Percentiles rank a stretch among this genome's conserved stretches.
Evolutionary conservation across 2,888 invertebrate species (phyloP).

Genomic region (Tridacna crocea): DNA sequence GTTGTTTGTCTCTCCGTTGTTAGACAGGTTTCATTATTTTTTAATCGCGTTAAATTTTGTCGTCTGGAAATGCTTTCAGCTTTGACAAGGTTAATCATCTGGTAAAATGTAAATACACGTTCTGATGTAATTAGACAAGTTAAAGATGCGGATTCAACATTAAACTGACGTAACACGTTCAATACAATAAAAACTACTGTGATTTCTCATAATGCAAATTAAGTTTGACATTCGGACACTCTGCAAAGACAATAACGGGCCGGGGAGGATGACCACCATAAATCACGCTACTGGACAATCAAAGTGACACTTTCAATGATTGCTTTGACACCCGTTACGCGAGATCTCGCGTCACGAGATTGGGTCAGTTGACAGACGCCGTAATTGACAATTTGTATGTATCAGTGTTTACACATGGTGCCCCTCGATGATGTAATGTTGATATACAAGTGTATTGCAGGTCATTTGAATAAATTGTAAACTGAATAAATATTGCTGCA

Average conservation of each 20-base stretch:
- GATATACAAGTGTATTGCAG: neutral
- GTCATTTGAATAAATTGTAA: neutral
- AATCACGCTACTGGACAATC: conserved; percentile 45
- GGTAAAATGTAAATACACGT: no score
- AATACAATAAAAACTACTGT: conserved; percentile 21
- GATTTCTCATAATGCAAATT: conserved; percentile 15
- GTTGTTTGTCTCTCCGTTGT: no score
- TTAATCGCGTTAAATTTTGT: no score
- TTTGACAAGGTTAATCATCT: no score
- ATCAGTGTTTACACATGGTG: conserved; percentile 18
- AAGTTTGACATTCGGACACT: conserved; percentile 23
- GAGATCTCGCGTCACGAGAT: conserved; percentile 19
- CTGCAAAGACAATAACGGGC: conserved; percentile 22
- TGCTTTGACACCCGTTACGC: conserved; percentile 40
- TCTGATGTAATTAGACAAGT: no score
- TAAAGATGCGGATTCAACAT: no score
- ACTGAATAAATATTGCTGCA: neutral
- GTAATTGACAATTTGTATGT: conserved; percentile 28
- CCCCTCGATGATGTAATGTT: conserved; percentile 11
- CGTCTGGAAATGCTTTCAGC: no score
- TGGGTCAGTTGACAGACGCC: conserved; percentile 20
- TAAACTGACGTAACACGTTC: conserved; percentile 12
- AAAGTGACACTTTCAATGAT: conserved; percentile 45
- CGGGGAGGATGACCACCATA: conserved; percentile 25
- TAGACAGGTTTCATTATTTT: no score